Conservation (phyloP, 1,140 invertebrate genomes). For the Heliconius nattereri region DNA sequence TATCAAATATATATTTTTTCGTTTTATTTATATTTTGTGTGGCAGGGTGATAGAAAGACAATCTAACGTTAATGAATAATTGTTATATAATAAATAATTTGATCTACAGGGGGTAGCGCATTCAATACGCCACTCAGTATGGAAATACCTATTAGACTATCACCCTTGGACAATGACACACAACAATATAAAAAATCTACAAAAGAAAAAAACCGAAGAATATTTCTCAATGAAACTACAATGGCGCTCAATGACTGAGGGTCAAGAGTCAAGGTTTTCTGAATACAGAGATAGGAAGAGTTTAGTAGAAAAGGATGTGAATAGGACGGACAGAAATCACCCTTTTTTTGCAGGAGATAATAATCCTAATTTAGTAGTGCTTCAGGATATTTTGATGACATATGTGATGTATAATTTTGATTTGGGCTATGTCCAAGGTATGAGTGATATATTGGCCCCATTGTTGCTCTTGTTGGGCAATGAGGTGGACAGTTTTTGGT, state of each 20-base stretch:
- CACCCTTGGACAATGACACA: slow-evolving; percentile 92
- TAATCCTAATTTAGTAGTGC: slow-evolving; percentile 91
- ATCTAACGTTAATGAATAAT: too few relatives aligned
- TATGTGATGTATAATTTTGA: slow-evolving; percentile 99
- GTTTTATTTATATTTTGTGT: too few relatives aligned
- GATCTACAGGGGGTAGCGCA: slow-evolving; percentile 81
- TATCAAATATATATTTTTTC: too few relatives aligned
- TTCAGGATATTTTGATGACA: slow-evolving; percentile 98
- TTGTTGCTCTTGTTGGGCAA: slow-evolving; percentile 94
- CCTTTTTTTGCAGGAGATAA: slow-evolving; percentile 95
- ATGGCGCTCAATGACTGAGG: slow-evolving; percentile 94
- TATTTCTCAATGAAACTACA: slow-evolving; percentile 98
- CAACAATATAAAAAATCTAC: slow-evolving; percentile 85
- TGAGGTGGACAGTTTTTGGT: slow-evolving; percentile 99
- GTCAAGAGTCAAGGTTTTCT: slow-evolving; percentile 94
- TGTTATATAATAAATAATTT: not conserved
- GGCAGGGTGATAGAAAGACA: too few relatives aligned
- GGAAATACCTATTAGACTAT: slow-evolving; percentile 97
- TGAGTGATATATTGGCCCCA: slow-evolving; percentile 98
- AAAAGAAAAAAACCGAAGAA: slow-evolving; percentile 89
- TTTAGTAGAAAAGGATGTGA: slow-evolving; percentile 99
- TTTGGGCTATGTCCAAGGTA: slow-evolving; percentile 96
- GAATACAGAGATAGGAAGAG: slow-evolving; percentile 95
- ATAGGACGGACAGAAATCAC: slow-evolving; percentile 95
- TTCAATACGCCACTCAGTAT: slow-evolving; percentile 91